Conservation (phyloP, 1,140 invertebrate genomes). For the Campoletis sonorensis region DNA sequence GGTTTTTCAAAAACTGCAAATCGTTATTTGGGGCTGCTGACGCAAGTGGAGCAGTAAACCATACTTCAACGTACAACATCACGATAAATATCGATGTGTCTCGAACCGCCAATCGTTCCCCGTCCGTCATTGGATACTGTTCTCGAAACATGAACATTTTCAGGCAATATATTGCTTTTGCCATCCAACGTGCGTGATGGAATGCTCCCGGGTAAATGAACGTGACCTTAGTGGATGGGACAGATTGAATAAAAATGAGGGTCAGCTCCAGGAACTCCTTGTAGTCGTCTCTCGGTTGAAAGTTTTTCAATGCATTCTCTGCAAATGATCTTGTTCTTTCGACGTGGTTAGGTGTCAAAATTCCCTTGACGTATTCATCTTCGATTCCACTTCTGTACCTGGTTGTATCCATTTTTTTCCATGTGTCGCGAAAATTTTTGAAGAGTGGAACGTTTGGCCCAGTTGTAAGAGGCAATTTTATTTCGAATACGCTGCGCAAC, state of each 20-base stretch:
- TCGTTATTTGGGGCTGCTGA: slow-evolving; percentile 43
- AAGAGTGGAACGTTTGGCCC: too few relatives aligned
- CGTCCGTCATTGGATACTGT: slow-evolving; percentile 37
- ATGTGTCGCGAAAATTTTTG: too few relatives aligned
- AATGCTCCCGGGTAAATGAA: too few relatives aligned
- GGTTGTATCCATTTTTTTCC: too few relatives aligned
- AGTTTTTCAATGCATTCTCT: slow-evolving; percentile 22
- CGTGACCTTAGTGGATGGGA: too few relatives aligned
- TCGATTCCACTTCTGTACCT: slow-evolving; percentile 23
- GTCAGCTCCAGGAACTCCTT: too few relatives aligned
- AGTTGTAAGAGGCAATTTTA: too few relatives aligned
- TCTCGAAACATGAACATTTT: slow-evolving; percentile 52
- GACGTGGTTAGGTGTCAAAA: slow-evolving; percentile 17
- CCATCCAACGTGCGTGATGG: slow-evolving; percentile 51
- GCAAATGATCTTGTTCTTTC: slow-evolving; percentile 19
- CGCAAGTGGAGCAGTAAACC: slow-evolving; percentile 29
- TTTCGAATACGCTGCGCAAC: too few relatives aligned
- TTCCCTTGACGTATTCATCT: slow-evolving; percentile 54
- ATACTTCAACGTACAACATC: slow-evolving; percentile 34
- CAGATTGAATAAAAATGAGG: too few relatives aligned
- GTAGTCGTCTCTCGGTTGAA: too few relatives aligned
- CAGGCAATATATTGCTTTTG: slow-evolving; percentile 54
- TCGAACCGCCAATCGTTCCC: slow-evolving; percentile 20
- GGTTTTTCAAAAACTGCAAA: slow-evolving; percentile 38
- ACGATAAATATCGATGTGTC: slow-evolving; percentile 44